A percentile compares a stretch with the other conserved stretches of the same genome.
These are phyloP conservation scores for Nilaparvata lugens DNA, from an alignment of 1,140 invertebrate species.

Conservation along the genomic window DNA sequence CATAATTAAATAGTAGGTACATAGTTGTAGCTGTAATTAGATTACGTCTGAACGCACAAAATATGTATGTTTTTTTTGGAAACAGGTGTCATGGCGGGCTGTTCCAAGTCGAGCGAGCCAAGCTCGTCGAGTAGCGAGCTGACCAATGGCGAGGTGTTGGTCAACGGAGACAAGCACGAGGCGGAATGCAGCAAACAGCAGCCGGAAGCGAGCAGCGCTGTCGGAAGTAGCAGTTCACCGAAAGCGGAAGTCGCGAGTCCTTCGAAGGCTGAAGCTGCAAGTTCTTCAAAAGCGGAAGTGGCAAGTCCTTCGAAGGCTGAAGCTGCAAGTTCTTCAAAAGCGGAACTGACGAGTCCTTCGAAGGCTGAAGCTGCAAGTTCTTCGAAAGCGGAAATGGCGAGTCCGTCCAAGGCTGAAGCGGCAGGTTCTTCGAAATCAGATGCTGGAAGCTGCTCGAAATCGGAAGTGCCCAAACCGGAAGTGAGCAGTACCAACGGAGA, in stretches of 20 bases:
- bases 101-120: not conserved
- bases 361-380: not conserved
- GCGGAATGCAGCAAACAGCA: not conserved
- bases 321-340: too few species aligned
- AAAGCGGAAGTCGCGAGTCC: not conserved
- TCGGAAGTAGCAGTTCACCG: not conserved
- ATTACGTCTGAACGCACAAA: too few species aligned
- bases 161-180: slow-evolving; percentile 15
- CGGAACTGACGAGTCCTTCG: too few species aligned
- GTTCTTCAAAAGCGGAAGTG: not conserved
- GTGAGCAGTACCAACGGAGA: too few species aligned
- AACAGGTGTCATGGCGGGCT: too few species aligned
- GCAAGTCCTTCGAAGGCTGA: too few species aligned
- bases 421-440: slow-evolving; percentile 8
- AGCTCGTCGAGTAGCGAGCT: not conserved
- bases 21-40: too few species aligned
- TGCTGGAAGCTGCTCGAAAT: not conserved
- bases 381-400: slow-evolving; percentile 11
- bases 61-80: too few species aligned
- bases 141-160: slow-evolving; percentile 6
- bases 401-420: slow-evolving; percentile 11
- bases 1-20: too few species aligned
- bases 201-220: not conserved
- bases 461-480: too few species aligned
- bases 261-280: slow-evolving; percentile 5